A percentile compares a stretch with the other conserved stretches of the same genome.
These are phyloP conservation scores for Drosophila arawakana DNA, from an alignment of 1,140 invertebrate species.

Conservation along the genomic window DNA sequence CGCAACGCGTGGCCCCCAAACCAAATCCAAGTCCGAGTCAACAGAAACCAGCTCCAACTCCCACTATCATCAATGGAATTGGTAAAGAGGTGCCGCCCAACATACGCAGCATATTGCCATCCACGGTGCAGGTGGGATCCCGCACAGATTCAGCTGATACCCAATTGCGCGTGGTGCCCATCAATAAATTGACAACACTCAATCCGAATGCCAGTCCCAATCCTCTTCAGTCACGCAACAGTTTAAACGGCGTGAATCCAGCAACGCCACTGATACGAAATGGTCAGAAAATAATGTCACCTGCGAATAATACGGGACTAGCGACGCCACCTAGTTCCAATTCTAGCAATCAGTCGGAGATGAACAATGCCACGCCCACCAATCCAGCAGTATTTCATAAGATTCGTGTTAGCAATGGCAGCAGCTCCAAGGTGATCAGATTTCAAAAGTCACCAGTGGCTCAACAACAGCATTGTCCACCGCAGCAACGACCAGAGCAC, in stretches of 20 bases:
- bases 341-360: slow-evolving; percentile 8
- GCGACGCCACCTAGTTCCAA: slow-evolving; percentile 6
- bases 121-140: slow-evolving; percentile 23
- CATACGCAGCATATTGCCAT: slow-evolving; percentile 32
- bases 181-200: slow-evolving; percentile 51
- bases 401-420: slow-evolving; percentile 49
- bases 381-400: slow-evolving; percentile 28
- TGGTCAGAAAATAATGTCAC: not conserved
- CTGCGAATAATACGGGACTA: not conserved
- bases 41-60: not conserved
- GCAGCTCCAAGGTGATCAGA: slow-evolving; percentile 35
- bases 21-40: not conserved
- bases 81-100: slow-evolving; percentile 19
- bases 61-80: not conserved
- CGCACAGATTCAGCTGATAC: slow-evolving; percentile 12
- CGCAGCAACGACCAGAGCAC: not conserved
- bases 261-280: not conserved
- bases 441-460: slow-evolving; percentile 19
- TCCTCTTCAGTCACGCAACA: not conserved
- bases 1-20: not conserved
- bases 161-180: slow-evolving; percentile 59
- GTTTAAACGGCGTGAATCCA: not conserved
- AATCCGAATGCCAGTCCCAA: not conserved
- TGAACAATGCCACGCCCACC: slow-evolving; percentile 10
- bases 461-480: not conserved